Base-by-base conservation (phyloP, 2,113 vertebrate species). In the Poeciliopsis turrubarensis region DNA sequence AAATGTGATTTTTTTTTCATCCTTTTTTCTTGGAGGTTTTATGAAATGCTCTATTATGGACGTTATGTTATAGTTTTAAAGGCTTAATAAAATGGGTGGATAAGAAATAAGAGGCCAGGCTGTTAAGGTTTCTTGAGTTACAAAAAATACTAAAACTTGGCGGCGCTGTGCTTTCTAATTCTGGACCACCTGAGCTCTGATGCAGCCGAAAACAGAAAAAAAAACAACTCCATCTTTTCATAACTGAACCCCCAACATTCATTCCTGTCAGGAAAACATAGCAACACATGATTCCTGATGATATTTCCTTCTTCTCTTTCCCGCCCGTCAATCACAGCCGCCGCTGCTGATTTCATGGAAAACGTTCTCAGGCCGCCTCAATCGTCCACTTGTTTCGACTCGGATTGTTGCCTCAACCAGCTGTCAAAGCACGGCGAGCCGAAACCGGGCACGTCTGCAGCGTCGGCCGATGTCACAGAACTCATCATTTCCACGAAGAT, bases 381-480 rank as follows among this genome's bases (percentile, higher is more conserved):
- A 89, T 87, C 29, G 89, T 92, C 86, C 73, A 80, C 87, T 94
- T 90, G 86, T 92, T 92, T 91, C 73, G 84, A 72, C 65, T 80
- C 17, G 31, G 73, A 75, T 90, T 87, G 82, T 92, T 92, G 12
- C 66, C 88, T 86, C 65, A 81, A 70, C 68, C 92, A 94, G 91
- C 92, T 95, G 93, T 94, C 90, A 90, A 94, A 95, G 92, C 91
- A 92, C 69, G 73, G 69, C 79, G 65, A 87, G 83, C 86, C 79
- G 79, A 80, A 88, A 81, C 68, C 27, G 71, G 65, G 78, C 71
- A 78, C 69, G 64, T 86, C 78, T 65, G 69, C 62, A 54, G 72
- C 79, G 81, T 84, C 60, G 60, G 75, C 72, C 85, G 83, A 92
- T 89, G 89, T 88, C 30, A 72, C 65, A 77, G 29, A 85, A 76